A percentile compares a stretch with the other conserved stretches of the same genome.
Evolutionary conservation across 2,797 vertebrate species (phyloP).

Genomic region (Peromyscus aztecus): DNA sequence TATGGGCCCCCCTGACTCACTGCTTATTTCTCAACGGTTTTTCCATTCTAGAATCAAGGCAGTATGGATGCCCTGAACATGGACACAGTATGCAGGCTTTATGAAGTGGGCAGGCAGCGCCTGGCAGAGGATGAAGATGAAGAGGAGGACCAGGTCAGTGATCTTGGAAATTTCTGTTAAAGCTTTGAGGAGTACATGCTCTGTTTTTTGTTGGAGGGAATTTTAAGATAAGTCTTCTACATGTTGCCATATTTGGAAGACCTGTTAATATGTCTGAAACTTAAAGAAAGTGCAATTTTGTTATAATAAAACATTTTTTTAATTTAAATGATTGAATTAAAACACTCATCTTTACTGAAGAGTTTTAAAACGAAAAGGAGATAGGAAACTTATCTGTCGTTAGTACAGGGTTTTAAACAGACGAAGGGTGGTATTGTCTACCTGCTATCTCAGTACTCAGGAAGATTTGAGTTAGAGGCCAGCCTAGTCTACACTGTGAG

Average conservation of each 20-base stretch:
- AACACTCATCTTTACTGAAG: neutral
- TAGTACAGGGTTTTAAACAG: neutral
- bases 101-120: slow-evolving; percentile 98
- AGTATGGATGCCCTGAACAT: slow-evolving; percentile 97
- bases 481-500: neutral
- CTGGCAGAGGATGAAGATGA: slow-evolving; percentile 99
- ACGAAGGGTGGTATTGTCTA: neutral
- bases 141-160: slow-evolving; percentile 97
- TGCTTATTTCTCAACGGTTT: neutral
- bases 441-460: neutral
- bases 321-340: neutral
- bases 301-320: neutral
- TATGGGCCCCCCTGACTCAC: slow-evolving; percentile 54
- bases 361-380: neutral
- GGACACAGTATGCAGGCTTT: slow-evolving; percentile 97
- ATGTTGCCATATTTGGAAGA: neutral
- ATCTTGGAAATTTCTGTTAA: slow-evolving; percentile 3
- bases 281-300: slow-evolving; percentile 41
- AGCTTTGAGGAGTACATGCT: neutral
- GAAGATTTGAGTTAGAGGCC: neutral
- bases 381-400: neutral
- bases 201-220: neutral
- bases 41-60: slow-evolving; percentile 93
- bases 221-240: slow-evolving; percentile 1
- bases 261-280: neutral